phyloP scores from a whole-genome alignment of 2,888 invertebrate species.

The Xanthia icteritia region DNA sequence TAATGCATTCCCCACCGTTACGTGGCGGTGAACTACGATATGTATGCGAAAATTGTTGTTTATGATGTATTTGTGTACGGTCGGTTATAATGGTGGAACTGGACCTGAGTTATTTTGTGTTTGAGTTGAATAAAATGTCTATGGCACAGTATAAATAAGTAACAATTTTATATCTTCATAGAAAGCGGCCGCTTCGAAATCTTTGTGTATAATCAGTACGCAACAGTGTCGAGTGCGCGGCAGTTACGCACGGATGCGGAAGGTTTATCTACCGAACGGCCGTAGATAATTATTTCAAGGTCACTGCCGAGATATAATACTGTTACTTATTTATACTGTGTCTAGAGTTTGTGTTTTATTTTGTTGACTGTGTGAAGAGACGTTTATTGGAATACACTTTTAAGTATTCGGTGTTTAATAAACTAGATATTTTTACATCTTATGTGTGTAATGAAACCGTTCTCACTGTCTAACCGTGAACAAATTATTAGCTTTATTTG shows the following conservation, averaged over 20 bases:
- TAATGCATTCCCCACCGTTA: slow-evolving; percentile 69
- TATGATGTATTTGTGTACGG: slow-evolving; percentile 55
- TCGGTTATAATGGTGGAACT: slow-evolving; percentile 33
- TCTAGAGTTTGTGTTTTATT: slow-evolving; percentile 20
- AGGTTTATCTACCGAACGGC: no score
- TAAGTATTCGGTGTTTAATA: not conserved
- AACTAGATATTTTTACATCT: not conserved
- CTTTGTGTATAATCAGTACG: no score
- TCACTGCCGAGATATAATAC: no score
- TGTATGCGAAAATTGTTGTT: slow-evolving; percentile 62
- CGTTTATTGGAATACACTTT: not conserved
- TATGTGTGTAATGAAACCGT: not conserved
- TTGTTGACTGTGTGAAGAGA: not conserved
- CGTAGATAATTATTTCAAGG: no score
- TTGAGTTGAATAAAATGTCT: slow-evolving; percentile 16
- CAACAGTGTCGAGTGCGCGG: no score
- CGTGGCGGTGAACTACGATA: slow-evolving; percentile 51
- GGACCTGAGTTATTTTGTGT: slow-evolving; percentile 34
- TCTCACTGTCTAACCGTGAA: no score
- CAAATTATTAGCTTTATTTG: no score
- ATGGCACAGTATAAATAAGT: no score
- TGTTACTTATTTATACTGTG: not conserved
- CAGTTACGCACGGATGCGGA: no score
- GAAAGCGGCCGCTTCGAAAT: no score
- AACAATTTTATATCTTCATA: no score